phyloP scores from a whole-genome alignment of 2,113 vertebrate genomes.

The Sphyrna mokarran region DNA sequence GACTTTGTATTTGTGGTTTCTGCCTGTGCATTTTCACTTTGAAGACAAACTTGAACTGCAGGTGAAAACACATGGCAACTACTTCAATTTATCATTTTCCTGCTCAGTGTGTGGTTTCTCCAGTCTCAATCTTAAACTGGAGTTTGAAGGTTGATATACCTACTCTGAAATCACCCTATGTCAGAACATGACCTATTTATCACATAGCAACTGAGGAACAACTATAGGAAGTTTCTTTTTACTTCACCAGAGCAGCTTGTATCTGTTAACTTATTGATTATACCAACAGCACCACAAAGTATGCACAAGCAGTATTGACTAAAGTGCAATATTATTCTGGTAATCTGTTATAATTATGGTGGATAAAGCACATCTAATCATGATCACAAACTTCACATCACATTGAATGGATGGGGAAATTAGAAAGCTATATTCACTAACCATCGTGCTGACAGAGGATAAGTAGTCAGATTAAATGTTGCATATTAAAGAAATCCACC shows the following conservation, averaged over 20 bases:
- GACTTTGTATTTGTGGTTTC: not conserved
- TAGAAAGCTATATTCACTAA: not conserved
- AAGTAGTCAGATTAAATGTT: not conserved
- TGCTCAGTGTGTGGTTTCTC: not conserved
- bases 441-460: not conserved
- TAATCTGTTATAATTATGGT: not conserved
- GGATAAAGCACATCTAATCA: not conserved
- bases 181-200: not conserved
- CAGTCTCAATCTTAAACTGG: not conserved
- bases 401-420: not conserved
- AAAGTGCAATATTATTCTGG: not conserved
- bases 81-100: not conserved
- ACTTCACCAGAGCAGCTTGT: not conserved
- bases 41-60: not conserved
- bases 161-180: not conserved
- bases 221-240: not conserved
- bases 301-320: not conserved
- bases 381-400: not conserved
- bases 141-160: not conserved
- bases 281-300: not conserved
- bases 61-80: not conserved
- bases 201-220: not conserved
- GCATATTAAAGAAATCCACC: not conserved
- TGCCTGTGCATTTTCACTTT: not conserved
- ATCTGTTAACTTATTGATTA: not conserved